These are phyloP conservation scores for Pediacus dermestoides DNA, from an alignment of 2,888 invertebrate species.

Conservation along the genomic window DNA sequence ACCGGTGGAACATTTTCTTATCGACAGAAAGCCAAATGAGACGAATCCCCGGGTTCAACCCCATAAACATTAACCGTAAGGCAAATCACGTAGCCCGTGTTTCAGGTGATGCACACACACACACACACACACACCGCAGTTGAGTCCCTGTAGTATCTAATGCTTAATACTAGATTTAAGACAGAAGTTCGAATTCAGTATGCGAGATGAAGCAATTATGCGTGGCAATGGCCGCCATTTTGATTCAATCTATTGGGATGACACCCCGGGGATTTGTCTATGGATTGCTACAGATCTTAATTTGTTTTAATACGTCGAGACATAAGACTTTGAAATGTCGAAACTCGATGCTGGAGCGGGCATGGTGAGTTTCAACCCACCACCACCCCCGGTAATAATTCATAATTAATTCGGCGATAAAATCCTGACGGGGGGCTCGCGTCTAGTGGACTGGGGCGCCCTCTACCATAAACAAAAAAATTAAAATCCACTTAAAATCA, in stretches of 20 bases:
- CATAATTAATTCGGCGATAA: constrained; percentile 21
- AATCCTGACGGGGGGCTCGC: too few species aligned
- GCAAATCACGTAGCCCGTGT: constrained; percentile 38
- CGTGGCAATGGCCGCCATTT: constrained; percentile 49
- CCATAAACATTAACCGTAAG: constrained; percentile 33
- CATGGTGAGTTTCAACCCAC: not conserved
- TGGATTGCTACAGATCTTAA: constrained; percentile 45
- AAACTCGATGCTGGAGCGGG: not conserved
- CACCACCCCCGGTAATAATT: not conserved
- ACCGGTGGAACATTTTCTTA: too few species aligned
- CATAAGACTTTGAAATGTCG: constrained; percentile 20
- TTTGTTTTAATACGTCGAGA: constrained; percentile 47
- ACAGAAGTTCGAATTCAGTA: constrained; percentile 39
- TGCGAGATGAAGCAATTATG: constrained; percentile 47
- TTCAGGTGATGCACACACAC: constrained; percentile 35
- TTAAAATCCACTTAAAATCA: too few species aligned
- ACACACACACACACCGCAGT: too few species aligned
- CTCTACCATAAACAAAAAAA: too few species aligned
- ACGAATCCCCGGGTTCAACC: not conserved
- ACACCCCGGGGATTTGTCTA: constrained; percentile 55
- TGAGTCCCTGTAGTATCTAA: constrained; percentile 38
- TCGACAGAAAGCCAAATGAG: constrained; percentile 8
- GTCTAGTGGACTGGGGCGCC: too few species aligned
- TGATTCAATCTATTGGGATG: constrained; percentile 61
- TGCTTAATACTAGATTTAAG: constrained; percentile 41